Evolutionary conservation across 2,113 vertebrate species (phyloP).

Genomic region (Myrmecobius fasciatus): DNA sequence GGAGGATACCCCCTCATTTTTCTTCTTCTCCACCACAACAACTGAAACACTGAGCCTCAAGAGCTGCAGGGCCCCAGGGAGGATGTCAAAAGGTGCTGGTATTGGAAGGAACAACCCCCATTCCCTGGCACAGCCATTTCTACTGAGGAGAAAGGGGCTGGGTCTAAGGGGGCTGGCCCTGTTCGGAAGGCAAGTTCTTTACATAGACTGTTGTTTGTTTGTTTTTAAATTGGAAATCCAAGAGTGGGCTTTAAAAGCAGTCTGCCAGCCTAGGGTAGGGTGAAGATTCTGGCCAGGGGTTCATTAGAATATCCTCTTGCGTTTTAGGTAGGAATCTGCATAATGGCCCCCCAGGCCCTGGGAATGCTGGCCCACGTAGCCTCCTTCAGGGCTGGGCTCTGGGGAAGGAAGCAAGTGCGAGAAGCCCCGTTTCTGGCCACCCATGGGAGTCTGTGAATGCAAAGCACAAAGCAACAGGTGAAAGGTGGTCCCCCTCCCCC

Average conservation of each 20-base stretch:
- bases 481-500: background rate
- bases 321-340: constrained; percentile 95
- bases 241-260: constrained; percentile 19
- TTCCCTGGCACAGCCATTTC: background rate
- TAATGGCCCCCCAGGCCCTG: constrained; percentile 95
- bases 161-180: background rate
- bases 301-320: constrained; percentile 92
- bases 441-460: constrained; percentile 88
- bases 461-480: background rate
- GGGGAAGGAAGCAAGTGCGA: constrained; percentile 94
- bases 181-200: constrained; percentile 16
- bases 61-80: background rate
- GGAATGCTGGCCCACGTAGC: constrained; percentile 95
- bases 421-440: constrained; percentile 92
- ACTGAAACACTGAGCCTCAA: background rate
- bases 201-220: background rate
- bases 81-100: background rate
- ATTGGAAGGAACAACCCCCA: background rate
- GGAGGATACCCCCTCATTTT: background rate
- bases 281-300: constrained; percentile 3
- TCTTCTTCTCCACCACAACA: background rate
- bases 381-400: constrained; percentile 93
- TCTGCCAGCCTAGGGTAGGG: background rate
- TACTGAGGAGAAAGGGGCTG: background rate
- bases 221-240: constrained; percentile 24